phyloP scores from a whole-genome alignment of 2,888 invertebrate genomes.

The Choreutis nemorana region DNA sequence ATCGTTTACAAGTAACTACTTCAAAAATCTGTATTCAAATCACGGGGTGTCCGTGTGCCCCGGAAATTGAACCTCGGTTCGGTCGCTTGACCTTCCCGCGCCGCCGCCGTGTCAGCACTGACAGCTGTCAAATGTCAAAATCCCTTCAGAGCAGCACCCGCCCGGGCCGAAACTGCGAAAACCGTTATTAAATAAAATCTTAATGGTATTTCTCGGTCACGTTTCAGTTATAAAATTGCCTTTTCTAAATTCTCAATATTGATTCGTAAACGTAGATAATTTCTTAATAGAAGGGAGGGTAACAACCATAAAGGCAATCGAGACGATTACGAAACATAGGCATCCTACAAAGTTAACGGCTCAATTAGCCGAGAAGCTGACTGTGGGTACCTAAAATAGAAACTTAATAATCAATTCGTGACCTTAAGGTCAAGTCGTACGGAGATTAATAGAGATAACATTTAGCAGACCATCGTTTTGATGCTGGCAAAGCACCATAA shows the following conservation, averaged over 20 bases:
- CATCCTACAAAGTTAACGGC: no score
- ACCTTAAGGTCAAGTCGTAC: conserved; percentile 36
- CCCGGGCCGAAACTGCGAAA: background rate
- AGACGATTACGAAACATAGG: no score
- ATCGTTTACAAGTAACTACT: background rate
- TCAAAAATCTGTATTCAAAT: conserved; percentile 48
- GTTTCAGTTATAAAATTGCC: background rate
- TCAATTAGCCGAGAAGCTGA: no score
- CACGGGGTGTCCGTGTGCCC: conserved; percentile 28
- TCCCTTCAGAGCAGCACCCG: background rate
- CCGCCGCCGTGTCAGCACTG: conserved; percentile 35
- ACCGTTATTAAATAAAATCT: background rate
- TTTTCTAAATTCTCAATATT: background rate
- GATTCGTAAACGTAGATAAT: no score
- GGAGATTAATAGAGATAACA: conserved; percentile 32
- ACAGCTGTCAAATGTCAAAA: conserved; percentile 38
- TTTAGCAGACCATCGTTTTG: conserved; percentile 22
- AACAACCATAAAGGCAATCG: no score
- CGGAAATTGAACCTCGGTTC: conserved; percentile 53
- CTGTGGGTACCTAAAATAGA: conserved; percentile 27
- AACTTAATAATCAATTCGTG: conserved; percentile 60
- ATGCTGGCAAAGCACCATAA: conserved; percentile 32
- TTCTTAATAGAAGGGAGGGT: no score
- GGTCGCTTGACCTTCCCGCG: conserved; percentile 44
- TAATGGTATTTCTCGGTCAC: background rate